Percentiles rank a stretch among this genome's conserved stretches.
Conservation (phyloP, 1,140 invertebrate species). For the Batillaria attramentaria region DNA sequence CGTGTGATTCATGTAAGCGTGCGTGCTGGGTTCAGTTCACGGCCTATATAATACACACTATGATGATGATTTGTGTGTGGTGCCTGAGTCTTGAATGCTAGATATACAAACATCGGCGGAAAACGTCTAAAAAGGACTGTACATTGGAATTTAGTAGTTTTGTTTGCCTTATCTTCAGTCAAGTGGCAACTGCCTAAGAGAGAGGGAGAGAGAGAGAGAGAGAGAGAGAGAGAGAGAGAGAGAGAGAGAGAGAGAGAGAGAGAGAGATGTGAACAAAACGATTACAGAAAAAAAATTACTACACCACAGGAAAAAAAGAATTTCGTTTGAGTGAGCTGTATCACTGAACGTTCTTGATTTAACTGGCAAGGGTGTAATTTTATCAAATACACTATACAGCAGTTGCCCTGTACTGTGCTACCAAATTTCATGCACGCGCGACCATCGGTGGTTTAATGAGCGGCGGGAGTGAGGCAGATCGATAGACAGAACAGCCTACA, state of each 20-base stretch:
- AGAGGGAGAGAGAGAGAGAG: not conserved
- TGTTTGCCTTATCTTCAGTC: not conserved
- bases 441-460: too few relatives aligned
- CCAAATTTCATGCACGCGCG: too few relatives aligned
- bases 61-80: not conserved
- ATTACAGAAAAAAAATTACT: not conserved
- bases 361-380: too few relatives aligned
- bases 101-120: not conserved
- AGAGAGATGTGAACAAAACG: not conserved
- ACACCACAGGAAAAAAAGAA: not conserved
- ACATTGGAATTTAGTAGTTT: not conserved
- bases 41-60: not conserved
- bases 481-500: too few relatives aligned
- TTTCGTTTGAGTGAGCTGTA: too few relatives aligned
- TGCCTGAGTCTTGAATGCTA: not conserved
- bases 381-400: too few relatives aligned
- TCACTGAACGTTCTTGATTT: too few relatives aligned
- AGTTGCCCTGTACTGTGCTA: too few relatives aligned
- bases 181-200: not conserved
- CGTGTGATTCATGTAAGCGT: too few relatives aligned
- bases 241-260: constrained; percentile 2
- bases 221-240: constrained; percentile 2
- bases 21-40: not conserved
- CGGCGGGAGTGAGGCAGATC: too few relatives aligned
- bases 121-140: not conserved